A percentile compares a stretch with the other conserved stretches of the same genome.
phyloP scores from a whole-genome alignment of 2,888 invertebrate species.

The Bedellia somnulentella region DNA sequence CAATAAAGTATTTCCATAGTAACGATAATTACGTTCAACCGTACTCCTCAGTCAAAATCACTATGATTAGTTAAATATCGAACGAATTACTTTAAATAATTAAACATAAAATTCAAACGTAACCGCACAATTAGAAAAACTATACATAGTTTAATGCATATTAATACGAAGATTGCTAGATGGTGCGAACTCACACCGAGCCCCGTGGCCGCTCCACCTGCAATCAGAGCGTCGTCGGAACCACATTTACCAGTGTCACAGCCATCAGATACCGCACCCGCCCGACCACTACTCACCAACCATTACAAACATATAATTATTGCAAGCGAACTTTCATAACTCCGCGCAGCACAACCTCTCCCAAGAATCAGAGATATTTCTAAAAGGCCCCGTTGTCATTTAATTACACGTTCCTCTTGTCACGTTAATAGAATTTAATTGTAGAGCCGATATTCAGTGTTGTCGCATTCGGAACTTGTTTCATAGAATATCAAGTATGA shows the following conservation, averaged over 20 bases:
- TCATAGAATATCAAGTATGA: constrained; percentile 6
- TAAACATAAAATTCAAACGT: too few species aligned
- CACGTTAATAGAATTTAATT: constrained; percentile 54
- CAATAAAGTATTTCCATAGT: too few species aligned
- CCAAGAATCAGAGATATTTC: constrained; percentile 50
- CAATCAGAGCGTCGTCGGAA: constrained; percentile 40
- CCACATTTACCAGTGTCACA: constrained; percentile 34
- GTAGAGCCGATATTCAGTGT: constrained; percentile 17
- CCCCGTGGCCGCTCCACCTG: too few species aligned
- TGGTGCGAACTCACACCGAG: too few species aligned
- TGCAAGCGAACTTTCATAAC: constrained; percentile 45
- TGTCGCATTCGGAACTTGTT: constrained; percentile 19
- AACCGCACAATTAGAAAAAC: too few species aligned
- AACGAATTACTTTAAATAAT: too few species aligned
- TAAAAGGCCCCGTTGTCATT: constrained; percentile 28
- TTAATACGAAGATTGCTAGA: too few species aligned
- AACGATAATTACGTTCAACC: too few species aligned
- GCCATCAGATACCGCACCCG: constrained; percentile 13
- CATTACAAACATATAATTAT: constrained; percentile 38
- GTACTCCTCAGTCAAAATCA: too few species aligned
- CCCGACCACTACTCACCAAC: constrained; percentile 18
- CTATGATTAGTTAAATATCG: too few species aligned
- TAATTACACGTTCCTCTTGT: constrained; percentile 42
- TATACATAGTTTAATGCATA: too few species aligned
- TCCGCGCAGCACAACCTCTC: constrained; percentile 20